Conservation (phyloP, 2,888 invertebrate genomes). For the Antheraea assamensis region DNA sequence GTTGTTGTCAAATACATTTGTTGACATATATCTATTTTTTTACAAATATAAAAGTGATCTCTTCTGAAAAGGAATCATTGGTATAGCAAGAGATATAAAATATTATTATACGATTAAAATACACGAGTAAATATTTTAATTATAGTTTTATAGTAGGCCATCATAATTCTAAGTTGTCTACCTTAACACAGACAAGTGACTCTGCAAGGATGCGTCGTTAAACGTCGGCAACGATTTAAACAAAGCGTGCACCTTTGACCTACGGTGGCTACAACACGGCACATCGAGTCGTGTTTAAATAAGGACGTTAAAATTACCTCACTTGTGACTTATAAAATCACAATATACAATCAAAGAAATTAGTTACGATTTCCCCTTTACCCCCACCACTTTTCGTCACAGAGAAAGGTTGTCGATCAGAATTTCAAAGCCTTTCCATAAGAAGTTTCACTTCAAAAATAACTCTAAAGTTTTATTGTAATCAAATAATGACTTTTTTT, state of each 20-base stretch:
- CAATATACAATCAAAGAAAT: neutral
- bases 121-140: slow-evolving; percentile 23
- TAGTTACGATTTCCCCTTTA: neutral
- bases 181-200: slow-evolving; percentile 62
- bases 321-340: slow-evolving; percentile 18
- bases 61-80: neutral
- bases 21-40: too few relatives aligned
- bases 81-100: slow-evolving; percentile 14
- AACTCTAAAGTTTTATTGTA: too few relatives aligned
- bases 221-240: slow-evolving; percentile 57
- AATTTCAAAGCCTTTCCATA: too few relatives aligned
- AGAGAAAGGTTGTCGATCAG: too few relatives aligned
- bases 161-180: slow-evolving; percentile 59
- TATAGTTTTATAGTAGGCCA: slow-evolving; percentile 26
- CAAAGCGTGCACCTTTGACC: slow-evolving; percentile 64
- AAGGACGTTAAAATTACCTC: slow-evolving; percentile 36
- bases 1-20: too few relatives aligned
- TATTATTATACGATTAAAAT: slow-evolving; percentile 24
- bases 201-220: slow-evolving; percentile 52
- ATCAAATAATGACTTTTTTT: too few relatives aligned
- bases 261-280: slow-evolving; percentile 32
- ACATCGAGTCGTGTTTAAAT: slow-evolving; percentile 31
- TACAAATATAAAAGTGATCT: too few relatives aligned
- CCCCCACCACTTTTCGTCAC: too few relatives aligned
- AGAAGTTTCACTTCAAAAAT: too few relatives aligned